A percentile compares a stretch with the other conserved stretches of the same genome.
phyloP scores from a whole-genome alignment of 2,888 invertebrate genomes.

The Caenorhabditis afra region DNA sequence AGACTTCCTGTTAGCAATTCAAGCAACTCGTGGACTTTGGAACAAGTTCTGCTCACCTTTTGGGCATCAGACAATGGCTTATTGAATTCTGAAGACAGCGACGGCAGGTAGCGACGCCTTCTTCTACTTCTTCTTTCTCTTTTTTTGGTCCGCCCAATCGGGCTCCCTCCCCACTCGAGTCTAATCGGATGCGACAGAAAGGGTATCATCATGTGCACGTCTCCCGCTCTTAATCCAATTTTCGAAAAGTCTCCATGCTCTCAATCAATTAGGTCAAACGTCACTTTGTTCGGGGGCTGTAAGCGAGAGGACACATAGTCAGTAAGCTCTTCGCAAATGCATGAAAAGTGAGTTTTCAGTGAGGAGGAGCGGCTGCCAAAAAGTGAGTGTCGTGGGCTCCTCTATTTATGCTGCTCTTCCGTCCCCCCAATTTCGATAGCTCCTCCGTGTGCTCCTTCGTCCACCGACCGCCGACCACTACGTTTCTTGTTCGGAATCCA shows the following conservation, averaged over 20 bases:
- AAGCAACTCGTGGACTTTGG: constrained; percentile 28
- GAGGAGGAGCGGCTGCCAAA: neutral
- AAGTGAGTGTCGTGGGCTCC: constrained; percentile 13
- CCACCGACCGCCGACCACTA: constrained; percentile 12
- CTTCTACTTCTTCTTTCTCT: constrained; percentile 17
- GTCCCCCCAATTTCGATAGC: constrained; percentile 25
- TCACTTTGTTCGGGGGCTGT: constrained; percentile 29
- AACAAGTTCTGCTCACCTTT: constrained; percentile 45
- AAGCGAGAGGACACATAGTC: constrained; percentile 7
- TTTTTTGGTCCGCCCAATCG: constrained; percentile 10
- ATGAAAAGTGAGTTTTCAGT: constrained; percentile 45
- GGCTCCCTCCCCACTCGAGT: constrained; percentile 1
- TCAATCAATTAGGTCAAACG: constrained; percentile 55
- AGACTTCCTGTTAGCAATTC: constrained; percentile 20
- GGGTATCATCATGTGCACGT: constrained; percentile 26
- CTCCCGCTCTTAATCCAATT: constrained; percentile 39
- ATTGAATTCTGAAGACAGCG: constrained; percentile 30
- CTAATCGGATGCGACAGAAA: constrained; percentile 44
- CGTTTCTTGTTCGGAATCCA: constrained; percentile 6
- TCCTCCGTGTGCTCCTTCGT: constrained; percentile 9
- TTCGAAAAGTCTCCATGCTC: constrained; percentile 43
- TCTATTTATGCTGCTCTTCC: constrained; percentile 44
- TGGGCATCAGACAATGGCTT: constrained; percentile 43
- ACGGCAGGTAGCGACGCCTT: constrained; percentile 3
- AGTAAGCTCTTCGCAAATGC: constrained; percentile 34